A percentile compares a stretch with the other conserved stretches of the same genome.
These are phyloP conservation scores for Cancer borealis DNA, from an alignment of 2,888 invertebrate genomes.

Conservation along the genomic window DNA sequence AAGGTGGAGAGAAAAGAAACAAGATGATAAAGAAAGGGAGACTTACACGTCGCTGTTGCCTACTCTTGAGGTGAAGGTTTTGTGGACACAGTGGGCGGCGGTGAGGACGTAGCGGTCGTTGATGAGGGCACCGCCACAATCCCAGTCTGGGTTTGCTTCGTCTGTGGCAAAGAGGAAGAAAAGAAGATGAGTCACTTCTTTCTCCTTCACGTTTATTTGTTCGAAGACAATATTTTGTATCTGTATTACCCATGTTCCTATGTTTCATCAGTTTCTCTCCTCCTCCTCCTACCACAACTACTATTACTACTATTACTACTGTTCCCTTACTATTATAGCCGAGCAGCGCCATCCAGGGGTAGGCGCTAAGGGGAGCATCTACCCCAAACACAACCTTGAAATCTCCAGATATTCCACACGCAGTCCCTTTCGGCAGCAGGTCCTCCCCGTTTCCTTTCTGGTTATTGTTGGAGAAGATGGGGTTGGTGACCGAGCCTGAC, in stretches of 20 bases:
- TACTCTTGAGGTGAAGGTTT: not conserved
- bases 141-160: not conserved
- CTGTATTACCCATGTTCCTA: not conserved
- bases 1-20: not conserved
- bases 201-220: not conserved
- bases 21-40: not conserved
- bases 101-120: conserved; percentile 72
- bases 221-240: no score
- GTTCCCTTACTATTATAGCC: conserved; percentile 48
- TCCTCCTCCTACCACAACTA: not conserved
- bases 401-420: not conserved
- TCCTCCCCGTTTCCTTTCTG: not conserved
- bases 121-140: conserved; percentile 73
- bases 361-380: conserved; percentile 52
- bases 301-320: not conserved
- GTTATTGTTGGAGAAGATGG: not conserved
- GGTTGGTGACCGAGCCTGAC: not conserved
- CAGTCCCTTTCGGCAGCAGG: not conserved
- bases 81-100: conserved; percentile 76
- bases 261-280: not conserved
- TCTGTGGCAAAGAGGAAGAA: not conserved
- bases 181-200: not conserved
- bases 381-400: conserved; percentile 54
- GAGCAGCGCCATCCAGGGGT: conserved; percentile 74
- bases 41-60: not conserved